phyloP scores from a whole-genome alignment of 23 tunicate genomes.

The Ascidia mentula region DNA sequence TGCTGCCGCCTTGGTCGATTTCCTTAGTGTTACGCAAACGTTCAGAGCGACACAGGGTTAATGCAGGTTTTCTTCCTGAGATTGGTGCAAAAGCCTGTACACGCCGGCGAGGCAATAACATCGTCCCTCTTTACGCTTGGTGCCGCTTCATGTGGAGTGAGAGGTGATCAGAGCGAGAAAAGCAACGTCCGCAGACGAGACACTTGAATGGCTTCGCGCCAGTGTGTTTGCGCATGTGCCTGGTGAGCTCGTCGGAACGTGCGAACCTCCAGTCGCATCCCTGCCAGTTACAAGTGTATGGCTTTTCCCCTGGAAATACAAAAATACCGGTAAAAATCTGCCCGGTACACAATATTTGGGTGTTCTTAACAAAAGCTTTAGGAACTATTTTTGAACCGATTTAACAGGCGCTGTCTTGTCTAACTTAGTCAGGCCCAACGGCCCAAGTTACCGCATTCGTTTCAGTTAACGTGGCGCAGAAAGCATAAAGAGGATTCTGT shows the following conservation, averaged over 20 bases:
- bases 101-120: background rate
- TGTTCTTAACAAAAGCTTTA: too few relatives aligned
- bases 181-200: slow-evolving; percentile 93
- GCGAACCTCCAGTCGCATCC: slow-evolving; percentile 99
- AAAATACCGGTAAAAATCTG: too few relatives aligned
- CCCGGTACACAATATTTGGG: too few relatives aligned
- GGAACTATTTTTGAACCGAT: too few relatives aligned
- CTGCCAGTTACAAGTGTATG: slow-evolving; percentile 93
- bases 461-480: background rate
- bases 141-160: slow-evolving; percentile 97
- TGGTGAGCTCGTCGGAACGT: slow-evolving; percentile 87
- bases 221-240: slow-evolving; percentile 99
- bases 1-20: background rate
- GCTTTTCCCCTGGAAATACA: slow-evolving; percentile 78
- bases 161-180: slow-evolving; percentile 92
- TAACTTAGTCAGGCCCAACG: slow-evolving; percentile 4
- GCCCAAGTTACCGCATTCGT: background rate
- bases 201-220: slow-evolving; percentile 99
- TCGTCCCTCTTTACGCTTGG: slow-evolving; percentile 39
- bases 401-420: background rate
- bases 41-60: background rate
- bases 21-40: too few relatives aligned
- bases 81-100: background rate
- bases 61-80: slow-evolving; percentile 8
- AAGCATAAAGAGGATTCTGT: background rate